Evolutionary conservation across 2,113 vertebrate genomes (phyloP).

Genomic region (Bujurquina vittata): DNA sequence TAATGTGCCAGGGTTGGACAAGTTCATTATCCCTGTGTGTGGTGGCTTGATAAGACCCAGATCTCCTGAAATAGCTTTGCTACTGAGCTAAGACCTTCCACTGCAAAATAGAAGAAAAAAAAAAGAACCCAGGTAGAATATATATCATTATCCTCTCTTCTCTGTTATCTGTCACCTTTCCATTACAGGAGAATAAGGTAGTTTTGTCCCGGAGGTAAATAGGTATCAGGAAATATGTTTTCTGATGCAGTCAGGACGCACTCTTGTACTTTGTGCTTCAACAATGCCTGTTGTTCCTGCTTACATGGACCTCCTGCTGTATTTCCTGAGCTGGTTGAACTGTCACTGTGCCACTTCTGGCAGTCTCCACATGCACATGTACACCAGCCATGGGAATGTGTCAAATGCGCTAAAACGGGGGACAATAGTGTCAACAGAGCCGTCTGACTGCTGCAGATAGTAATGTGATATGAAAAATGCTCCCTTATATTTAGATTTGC

Average conservation of each 20-base stretch:
- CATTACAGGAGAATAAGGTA: constrained; percentile 43
- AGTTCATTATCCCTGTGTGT: constrained; percentile 71
- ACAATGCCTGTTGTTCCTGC: constrained; percentile 33
- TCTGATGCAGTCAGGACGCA: constrained; percentile 28
- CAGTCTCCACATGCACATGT: constrained; percentile 14
- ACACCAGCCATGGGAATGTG: constrained; percentile 18
- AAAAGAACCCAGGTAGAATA: constrained; percentile 23
- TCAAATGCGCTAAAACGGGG: constrained; percentile 36
- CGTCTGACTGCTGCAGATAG: constrained; percentile 8
- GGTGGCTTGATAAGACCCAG: constrained; percentile 59
- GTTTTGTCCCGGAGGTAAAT: constrained; percentile 44
- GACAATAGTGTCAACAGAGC: constrained; percentile 26
- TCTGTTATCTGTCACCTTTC: constrained; percentile 62
- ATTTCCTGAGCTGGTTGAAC: background rate
- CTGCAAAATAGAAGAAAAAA: constrained; percentile 21
- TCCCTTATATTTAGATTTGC: constrained; percentile 17
- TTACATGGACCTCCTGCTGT: constrained; percentile 26
- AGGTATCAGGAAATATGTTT: constrained; percentile 50
- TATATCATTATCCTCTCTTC: constrained; percentile 47
- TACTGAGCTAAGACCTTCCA: constrained; percentile 53
- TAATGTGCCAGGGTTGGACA: constrained; percentile 53
- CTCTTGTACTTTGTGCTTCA: constrained; percentile 6
- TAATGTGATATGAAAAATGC: constrained; percentile 31
- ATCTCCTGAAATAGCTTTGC: constrained; percentile 64
- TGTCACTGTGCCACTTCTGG: constrained; percentile 9